Percentiles rank a stretch among this genome's conserved stretches.
Conservation (phyloP, 2,888 invertebrate species). For the Hirtodrosophila cameraria region DNA sequence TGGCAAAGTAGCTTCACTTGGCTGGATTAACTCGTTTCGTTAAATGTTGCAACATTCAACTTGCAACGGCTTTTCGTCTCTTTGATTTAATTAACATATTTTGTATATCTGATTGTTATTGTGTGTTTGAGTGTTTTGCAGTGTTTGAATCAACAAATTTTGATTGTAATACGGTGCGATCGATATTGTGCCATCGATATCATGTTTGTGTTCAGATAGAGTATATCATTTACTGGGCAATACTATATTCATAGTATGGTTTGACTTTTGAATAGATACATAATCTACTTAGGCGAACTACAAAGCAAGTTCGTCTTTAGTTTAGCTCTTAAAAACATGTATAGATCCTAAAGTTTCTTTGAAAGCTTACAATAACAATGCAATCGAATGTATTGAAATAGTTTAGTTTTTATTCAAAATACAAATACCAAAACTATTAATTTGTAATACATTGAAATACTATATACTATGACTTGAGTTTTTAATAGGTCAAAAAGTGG, state of each 20-base stretch:
- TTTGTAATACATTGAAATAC: no score
- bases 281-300: background rate
- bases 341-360: no score
- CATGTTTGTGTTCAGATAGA: conserved; percentile 4
- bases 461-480: background rate
- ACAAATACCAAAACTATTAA: no score
- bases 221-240: background rate
- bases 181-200: conserved; percentile 35
- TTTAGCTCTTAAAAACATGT: no score
- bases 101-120: conserved; percentile 18
- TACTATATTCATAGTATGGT: background rate
- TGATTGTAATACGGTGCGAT: conserved; percentile 28
- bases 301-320: no score
- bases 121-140: conserved; percentile 33
- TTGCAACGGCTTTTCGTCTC: conserved; percentile 39
- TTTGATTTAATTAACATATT: conserved; percentile 62
- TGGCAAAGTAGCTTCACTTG: conserved; percentile 40
- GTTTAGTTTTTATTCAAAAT: no score
- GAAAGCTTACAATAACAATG: no score
- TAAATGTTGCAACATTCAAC: conserved; percentile 59
- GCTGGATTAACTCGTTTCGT: conserved; percentile 25
- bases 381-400: no score
- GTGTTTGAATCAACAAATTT: conserved; percentile 28
- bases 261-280: background rate
- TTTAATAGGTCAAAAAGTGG: background rate